Percentiles rank a stretch among this genome's conserved stretches.
Conservation (phyloP, 2,797 vertebrate species). For the Xiphophorus birchmanni region DNA sequence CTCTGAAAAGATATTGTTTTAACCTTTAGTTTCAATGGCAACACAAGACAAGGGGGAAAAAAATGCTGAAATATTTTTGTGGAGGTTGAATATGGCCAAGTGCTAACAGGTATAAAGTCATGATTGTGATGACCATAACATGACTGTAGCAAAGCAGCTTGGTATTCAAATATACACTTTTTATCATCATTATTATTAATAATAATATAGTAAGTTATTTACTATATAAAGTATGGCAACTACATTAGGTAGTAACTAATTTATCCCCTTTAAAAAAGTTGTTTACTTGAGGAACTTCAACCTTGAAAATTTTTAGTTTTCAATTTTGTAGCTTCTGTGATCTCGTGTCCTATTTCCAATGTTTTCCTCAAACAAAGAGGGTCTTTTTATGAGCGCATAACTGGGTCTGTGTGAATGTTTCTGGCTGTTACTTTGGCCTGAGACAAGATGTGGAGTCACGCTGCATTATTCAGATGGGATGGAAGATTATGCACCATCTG, state of each 20-base stretch:
- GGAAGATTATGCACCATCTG: conserved; percentile 75
- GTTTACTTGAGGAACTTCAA: neutral
- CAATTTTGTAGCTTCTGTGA: neutral
- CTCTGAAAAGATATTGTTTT: neutral
- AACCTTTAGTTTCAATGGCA: neutral
- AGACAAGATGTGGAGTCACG: conserved; percentile 26
- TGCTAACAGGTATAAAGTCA: neutral
- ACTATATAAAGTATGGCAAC: neutral
- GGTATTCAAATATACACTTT: neutral
- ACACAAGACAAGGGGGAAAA: neutral
- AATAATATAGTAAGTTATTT: neutral
- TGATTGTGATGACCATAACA: neutral
- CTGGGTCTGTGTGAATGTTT: conserved; percentile 51
- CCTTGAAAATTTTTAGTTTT: neutral
- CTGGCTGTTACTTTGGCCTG: conserved; percentile 45
- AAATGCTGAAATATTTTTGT: neutral
- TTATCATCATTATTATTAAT: neutral
- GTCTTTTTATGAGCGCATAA: conserved; percentile 37
- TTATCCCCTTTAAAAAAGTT: neutral
- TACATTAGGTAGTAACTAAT: neutral
- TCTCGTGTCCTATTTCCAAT: neutral
- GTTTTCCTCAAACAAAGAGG: conserved; percentile 3
- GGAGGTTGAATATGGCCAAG: neutral
- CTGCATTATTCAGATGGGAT: conserved; percentile 74
- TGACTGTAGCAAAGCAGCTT: neutral